Evolutionary conservation across 2,113 vertebrate genomes (phyloP), one percentile per base, ranked within the genome.

Genomic region (Clarias magur): DNA sequence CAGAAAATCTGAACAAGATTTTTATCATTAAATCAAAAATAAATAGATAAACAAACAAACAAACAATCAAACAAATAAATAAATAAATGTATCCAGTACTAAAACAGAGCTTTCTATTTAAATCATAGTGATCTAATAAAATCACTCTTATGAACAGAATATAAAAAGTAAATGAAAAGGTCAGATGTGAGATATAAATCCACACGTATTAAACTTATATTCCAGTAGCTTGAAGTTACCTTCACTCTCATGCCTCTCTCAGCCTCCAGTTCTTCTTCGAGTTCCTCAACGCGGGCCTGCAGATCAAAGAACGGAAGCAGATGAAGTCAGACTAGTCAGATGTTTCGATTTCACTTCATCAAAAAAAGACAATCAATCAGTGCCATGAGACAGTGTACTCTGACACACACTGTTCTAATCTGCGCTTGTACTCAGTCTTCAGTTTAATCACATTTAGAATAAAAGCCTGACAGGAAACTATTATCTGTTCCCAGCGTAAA

Each of bases 231-330:
- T 42, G 42, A 42, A 30, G 57, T 38, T 93, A 96, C 95, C 95
- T 96, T 96, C 38, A 93, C 89, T 86, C 95, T 92, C 79, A 95
- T 93, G 89, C 89, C 87, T 59, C 93, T 91, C 91, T 96, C 95
- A 0, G 94, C 92, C 80, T 96, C 95, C 91, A 96, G 92, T 90
- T 96, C 95, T 89, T 96, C 95, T 79, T 96, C 95, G 90, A 96
- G 93, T 90, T 96, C 95, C 89, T 96, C 95, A 10, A 94, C 93
- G 11, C 95, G 95, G 8, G 91, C 93, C 95, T 96, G 34, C n/a
- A 83, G n/a, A 62, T 53, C 2, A 19, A 59, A 88, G 23, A 91
- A 25, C 76, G 2, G 38, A 63, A 85, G n/a, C 75, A 19, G 27
- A 80, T 34, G 56, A 80, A 59, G 17, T 80, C 76, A 59, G 5